Percentiles rank a stretch among this genome's conserved stretches.
Evolutionary conservation across 2,888 invertebrate species (phyloP).

Genomic region (Tolmerus cingulatus): DNA sequence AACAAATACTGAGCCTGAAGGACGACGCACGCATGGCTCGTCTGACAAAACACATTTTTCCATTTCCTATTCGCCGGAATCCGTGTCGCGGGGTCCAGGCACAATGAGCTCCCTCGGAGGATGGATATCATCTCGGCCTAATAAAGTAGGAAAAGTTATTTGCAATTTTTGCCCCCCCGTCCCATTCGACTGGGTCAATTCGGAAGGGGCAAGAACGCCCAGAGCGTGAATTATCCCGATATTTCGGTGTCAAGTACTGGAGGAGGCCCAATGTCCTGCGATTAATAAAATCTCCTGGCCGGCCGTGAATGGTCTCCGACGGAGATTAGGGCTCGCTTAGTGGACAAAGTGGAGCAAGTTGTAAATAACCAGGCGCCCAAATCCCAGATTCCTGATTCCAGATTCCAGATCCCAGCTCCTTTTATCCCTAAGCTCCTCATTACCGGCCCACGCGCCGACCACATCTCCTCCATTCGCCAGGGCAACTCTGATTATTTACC

Average conservation of each 20-base stretch:
- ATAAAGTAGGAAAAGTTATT: slow-evolving; percentile 23
- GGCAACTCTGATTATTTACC: slow-evolving; percentile 17
- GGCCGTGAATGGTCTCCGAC: neutral
- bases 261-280: neutral
- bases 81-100: neutral
- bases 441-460: slow-evolving; percentile 16
- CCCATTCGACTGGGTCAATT: neutral
- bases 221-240: neutral
- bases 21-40: neutral
- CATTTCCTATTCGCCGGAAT: neutral
- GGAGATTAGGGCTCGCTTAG: neutral
- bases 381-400: neutral
- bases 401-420: neutral
- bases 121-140: neutral
- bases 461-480: neutral
- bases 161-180: neutral
- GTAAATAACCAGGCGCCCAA: neutral
- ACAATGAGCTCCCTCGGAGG: neutral
- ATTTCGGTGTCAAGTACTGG: neutral
- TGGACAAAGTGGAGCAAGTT: neutral
- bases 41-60: slow-evolving; percentile 7
- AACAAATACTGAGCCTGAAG: neutral
- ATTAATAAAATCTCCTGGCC: slow-evolving; percentile 21
- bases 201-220: neutral
- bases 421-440: slow-evolving; percentile 14